Evolutionary conservation across 2,888 invertebrate genomes (phyloP).

Genomic region (Hyles lineata): DNA sequence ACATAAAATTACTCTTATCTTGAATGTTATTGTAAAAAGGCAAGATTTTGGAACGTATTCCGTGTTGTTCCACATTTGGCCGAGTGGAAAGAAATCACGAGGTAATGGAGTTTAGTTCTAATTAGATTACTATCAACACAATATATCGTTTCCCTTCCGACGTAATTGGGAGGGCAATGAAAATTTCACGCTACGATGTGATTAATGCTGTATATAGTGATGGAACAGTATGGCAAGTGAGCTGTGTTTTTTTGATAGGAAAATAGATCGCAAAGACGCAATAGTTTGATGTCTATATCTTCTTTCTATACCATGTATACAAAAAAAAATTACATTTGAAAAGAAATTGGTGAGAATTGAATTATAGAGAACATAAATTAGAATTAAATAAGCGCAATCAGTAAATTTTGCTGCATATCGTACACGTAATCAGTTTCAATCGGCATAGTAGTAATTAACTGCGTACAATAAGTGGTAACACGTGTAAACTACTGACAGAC

Average conservation of each 20-base stretch:
- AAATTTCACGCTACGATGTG: constrained; percentile 59
- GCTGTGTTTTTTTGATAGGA: not conserved
- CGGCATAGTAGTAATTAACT: not conserved
- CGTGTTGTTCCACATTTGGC: constrained; percentile 30
- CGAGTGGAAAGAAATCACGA: constrained; percentile 49
- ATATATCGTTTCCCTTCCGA: constrained; percentile 59
- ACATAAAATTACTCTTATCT: constrained; percentile 26
- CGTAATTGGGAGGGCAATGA: constrained; percentile 55
- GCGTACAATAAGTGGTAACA: not conserved
- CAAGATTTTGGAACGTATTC: constrained; percentile 28
- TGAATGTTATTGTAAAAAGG: constrained; percentile 22
- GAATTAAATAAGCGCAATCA: not conserved
- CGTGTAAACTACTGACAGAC: not conserved
- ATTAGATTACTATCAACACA: constrained; percentile 62
- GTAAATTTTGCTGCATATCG: not conserved
- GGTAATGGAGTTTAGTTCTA: constrained; percentile 53
- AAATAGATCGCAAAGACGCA: not conserved
- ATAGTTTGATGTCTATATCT: not conserved
- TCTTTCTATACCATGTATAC: not conserved
- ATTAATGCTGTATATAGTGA: constrained; percentile 14
- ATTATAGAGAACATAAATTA: no score
- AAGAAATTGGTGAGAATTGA: no score
- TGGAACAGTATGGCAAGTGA: constrained; percentile 12
- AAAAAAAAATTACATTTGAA: not conserved
- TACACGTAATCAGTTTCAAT: not conserved